Base-by-base conservation (phyloP, 2,113 vertebrate species). In the Ptilorrhoa leucosticta region DNA sequence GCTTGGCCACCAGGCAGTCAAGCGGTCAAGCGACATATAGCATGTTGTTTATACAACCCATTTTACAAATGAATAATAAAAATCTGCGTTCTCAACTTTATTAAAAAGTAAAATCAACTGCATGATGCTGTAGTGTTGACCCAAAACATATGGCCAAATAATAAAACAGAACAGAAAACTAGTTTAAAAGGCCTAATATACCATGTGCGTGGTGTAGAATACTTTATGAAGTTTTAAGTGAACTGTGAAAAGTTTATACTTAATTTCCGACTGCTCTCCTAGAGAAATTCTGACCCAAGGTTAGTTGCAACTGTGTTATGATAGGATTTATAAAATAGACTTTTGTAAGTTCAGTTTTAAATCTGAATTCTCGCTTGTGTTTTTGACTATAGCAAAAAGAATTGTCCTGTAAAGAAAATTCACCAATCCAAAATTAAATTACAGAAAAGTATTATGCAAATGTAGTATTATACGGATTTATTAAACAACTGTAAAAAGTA, bases 221-320 rank as follows among this genome's bases (percentile, higher is more conserved):
- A 56, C 48, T 90, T 91, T 95, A 64, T 94, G 95, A 97, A 94
- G 40, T 95, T 97, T 97, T 93, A 97, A 95, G 68, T 84, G 92
- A 96, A 86, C 77, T 80, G 48, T 96, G 90, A 96, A 93, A 96
- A 90, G 60, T 88, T 93, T 95, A 78, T 92, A 45, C 28, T 24
- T 92, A 58, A 96, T 96, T 97, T 94, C 35, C 31, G 17, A 47
- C 10, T 76, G n/a, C 51, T 96, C 42, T 93, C 47, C 42, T 63
- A 60, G 20, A 88, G 72, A 83, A 89, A 86, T 82, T 83, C 40
- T 87, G 31, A 75, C 33, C 15, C 60, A 69, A 82, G 33, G 20
- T 95, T 96, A 94, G 47, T 33, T 89, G 16, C 33, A 81, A 85
- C 53, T 87, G 33, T 79, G 51, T 87, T 94, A 79, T 57, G 65